Percentiles rank a stretch among this genome's conserved stretches.
Conservation (phyloP, 2,797 vertebrate species). For the Darevskia nairensis region DNA sequence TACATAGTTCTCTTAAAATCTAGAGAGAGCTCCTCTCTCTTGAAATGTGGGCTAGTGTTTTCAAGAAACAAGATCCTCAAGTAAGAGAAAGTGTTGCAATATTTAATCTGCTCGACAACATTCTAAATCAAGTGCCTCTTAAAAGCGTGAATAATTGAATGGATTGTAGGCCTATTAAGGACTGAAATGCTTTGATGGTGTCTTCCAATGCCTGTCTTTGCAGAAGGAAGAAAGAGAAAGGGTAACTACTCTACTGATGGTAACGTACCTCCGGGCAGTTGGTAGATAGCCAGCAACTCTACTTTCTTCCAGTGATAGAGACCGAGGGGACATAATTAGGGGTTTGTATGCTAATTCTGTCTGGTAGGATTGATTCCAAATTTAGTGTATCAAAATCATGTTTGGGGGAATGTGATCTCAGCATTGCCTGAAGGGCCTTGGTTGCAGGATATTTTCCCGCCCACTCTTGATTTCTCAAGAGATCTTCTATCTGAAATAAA, state of each 20-base stretch:
- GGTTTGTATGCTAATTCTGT: neutral
- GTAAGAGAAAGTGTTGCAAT: slow-evolving; percentile 10
- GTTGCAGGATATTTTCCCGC: neutral
- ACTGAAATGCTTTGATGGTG: slow-evolving; percentile 9
- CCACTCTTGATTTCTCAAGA: neutral
- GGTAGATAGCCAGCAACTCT: neutral
- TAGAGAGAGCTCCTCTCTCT: neutral
- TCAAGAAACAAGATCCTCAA: neutral
- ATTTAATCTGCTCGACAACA: neutral
- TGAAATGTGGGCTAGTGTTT: neutral
- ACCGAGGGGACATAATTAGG: neutral
- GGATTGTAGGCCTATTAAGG: neutral
- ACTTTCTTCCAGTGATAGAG: slow-evolving; percentile 10
- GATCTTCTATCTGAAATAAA: neutral
- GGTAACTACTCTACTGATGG: neutral
- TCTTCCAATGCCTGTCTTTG: neutral
- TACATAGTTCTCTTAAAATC: neutral
- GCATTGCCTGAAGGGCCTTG: neutral
- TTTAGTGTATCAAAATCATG: neutral
- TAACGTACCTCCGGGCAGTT: neutral
- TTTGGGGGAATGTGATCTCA: neutral
- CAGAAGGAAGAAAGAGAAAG: slow-evolving; percentile 9
- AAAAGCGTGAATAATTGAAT: slow-evolving; percentile 37
- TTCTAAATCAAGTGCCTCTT: slow-evolving; percentile 12
- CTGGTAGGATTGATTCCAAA: neutral